These are phyloP conservation scores for Ceraclea dissimilis DNA, from an alignment of 2,888 invertebrate genomes.

Conservation along the genomic window DNA sequence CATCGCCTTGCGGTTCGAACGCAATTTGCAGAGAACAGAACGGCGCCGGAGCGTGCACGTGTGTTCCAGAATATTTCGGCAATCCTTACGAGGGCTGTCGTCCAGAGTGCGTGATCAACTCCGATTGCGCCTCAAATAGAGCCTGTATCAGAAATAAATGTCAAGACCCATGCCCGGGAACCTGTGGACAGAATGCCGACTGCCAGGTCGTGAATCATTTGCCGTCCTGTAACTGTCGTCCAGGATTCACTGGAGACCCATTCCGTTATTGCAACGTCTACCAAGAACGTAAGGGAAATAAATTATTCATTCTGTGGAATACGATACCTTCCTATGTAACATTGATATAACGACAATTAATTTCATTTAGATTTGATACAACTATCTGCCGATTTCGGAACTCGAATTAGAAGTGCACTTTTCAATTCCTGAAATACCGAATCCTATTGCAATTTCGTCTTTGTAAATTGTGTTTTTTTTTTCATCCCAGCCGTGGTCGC, in stretches of 20 bases:
- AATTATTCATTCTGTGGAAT: too few species aligned
- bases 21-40: conserved; percentile 55
- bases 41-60: conserved; percentile 58
- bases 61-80: conserved; percentile 64
- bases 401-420: too few species aligned
- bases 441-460: too few species aligned
- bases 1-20: conserved; percentile 57
- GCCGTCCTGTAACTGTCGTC: conserved; percentile 58
- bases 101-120: conserved; percentile 65
- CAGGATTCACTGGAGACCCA: conserved; percentile 67
- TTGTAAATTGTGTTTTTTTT: not conserved
- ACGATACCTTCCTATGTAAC: too few species aligned
- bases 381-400: too few species aligned
- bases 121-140: conserved; percentile 61
- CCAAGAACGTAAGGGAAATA: conserved; percentile 49
- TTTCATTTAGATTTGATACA: too few species aligned
- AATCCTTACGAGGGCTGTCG: conserved; percentile 74
- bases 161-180: conserved; percentile 70
- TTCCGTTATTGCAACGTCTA: conserved; percentile 51
- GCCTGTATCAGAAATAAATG: conserved; percentile 70
- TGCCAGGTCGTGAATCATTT: conserved; percentile 67
- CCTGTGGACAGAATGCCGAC: conserved; percentile 63
- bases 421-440: too few species aligned
- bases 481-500: conserved; percentile 9
- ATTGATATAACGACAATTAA: too few species aligned